These are phyloP conservation scores for Dynastes hyllus DNA, from an alignment of 2,888 invertebrate species.

Conservation along the genomic window DNA sequence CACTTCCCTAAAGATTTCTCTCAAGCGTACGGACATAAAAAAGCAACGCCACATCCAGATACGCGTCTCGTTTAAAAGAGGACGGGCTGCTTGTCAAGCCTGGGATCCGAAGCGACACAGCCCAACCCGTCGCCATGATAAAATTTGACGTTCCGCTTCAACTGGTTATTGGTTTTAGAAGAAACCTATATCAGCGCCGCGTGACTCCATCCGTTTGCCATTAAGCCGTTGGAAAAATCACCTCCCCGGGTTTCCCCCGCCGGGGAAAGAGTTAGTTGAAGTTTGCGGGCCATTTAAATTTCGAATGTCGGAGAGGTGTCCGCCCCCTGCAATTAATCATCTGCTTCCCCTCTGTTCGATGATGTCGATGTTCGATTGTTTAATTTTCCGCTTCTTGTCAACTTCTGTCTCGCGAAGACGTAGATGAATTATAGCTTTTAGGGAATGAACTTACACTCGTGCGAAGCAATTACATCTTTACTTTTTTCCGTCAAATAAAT, in stretches of 20 bases:
- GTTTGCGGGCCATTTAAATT: too few species aligned
- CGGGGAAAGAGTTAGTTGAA: too few species aligned
- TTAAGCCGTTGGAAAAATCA: conserved; percentile 42
- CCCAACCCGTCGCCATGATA: conserved; percentile 49
- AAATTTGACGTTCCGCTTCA: conserved; percentile 58
- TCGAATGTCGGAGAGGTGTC: conserved; percentile 9
- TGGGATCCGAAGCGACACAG: conserved; percentile 19
- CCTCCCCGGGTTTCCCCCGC: too few species aligned
- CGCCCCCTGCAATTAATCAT: conserved; percentile 36
- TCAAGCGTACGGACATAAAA: not conserved
- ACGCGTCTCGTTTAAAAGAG: conserved; percentile 10
- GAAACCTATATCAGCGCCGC: too few species aligned
- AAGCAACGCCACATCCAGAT: conserved; percentile 24
- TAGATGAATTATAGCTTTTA: conserved; percentile 34
- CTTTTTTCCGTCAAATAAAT: not conserved
- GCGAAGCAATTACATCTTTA: not conserved
- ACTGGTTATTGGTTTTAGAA: conserved; percentile 53
- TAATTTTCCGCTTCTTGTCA: conserved; percentile 47
- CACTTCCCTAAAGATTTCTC: conserved; percentile 11
- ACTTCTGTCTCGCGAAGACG: conserved; percentile 29
- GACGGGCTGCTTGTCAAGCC: conserved; percentile 9
- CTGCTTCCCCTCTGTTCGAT: conserved; percentile 19
- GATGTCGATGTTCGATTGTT: conserved; percentile 44
- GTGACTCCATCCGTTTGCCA: conserved; percentile 52
- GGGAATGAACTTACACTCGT: not conserved